Evolutionary conservation across 2,113 vertebrate species (phyloP), one percentile per base, ranked within the genome.

Genomic region (Mixornis gularis): DNA sequence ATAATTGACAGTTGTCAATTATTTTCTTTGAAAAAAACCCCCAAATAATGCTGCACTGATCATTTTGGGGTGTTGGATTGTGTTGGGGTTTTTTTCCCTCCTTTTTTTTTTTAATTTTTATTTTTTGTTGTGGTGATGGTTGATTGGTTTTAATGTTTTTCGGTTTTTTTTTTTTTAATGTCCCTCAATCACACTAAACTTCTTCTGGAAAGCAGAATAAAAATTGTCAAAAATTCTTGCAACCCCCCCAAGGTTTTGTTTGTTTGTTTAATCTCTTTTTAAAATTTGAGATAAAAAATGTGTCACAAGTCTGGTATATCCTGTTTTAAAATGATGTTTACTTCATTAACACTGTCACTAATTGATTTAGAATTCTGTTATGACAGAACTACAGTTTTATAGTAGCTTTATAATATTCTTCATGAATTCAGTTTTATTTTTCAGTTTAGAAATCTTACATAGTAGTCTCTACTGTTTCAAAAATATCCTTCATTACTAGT

Each of bases 81-180:
- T 25, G n/a, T 72, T 32, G 11, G 3, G 3, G 19, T 0, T 20
- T 48, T 68, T 46, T n/a, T 0, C 5, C 5, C 10, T 32, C 17
- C 5, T 7, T 24, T 32, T 32, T 43, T 25, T 27, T 32, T 17
- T 27, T 63, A n/a, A n/a, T 22, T 74, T 68, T 58, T 79, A 58
- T 38, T 49, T 2, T 27, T 49, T 38, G 22, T 63, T 13, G n/a
- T n/a, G n/a, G n/a, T n/a, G n/a, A n/a, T n/a, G n/a, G n/a, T n/a
- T n/a, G n/a, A n/a, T n/a, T n/a, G n/a, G n/a, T n/a, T n/a, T n/a
- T n/a, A n/a, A n/a, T n/a, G n/a, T n/a, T n/a, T n/a, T n/a, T n/a
- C n/a, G n/a, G 22, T 32, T 32, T 43, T 25, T 27, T 32, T 17
- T 27, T 18, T 25, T 18, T 18, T 2, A 20, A 20, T 40, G 13